Percentiles rank a stretch among this genome's conserved stretches.
phyloP scores from a whole-genome alignment of 2,888 invertebrate species.

The Drosophila barbarae region DNA sequence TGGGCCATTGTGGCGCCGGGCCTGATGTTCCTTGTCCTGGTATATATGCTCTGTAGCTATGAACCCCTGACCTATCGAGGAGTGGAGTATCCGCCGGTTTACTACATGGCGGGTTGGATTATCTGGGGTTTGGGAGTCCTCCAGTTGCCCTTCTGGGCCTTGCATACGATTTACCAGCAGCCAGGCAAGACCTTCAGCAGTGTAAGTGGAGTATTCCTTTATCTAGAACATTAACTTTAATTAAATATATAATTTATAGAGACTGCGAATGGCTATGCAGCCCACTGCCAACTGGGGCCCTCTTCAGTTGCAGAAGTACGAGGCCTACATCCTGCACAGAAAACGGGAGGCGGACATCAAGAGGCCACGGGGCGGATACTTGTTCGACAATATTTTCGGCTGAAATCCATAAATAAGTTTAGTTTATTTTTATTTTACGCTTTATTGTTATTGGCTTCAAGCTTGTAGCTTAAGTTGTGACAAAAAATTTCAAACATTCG shows the following conservation, averaged over 20 bases:
- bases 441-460: slow-evolving; percentile 56
- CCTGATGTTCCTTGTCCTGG: slow-evolving; percentile 85
- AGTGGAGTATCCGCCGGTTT: slow-evolving; percentile 82
- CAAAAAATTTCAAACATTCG: slow-evolving; percentile 49
- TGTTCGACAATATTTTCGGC: slow-evolving; percentile 76
- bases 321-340: slow-evolving; percentile 79
- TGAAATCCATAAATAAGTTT: slow-evolving; percentile 34
- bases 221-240: too few relatives aligned
- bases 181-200: slow-evolving; percentile 53
- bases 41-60: slow-evolving; percentile 85
- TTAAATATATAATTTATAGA: slow-evolving; percentile 61
- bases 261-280: slow-evolving; percentile 69
- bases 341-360: slow-evolving; percentile 26
- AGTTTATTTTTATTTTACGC: slow-evolving; percentile 41
- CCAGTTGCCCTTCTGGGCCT: slow-evolving; percentile 80
- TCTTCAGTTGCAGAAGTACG: slow-evolving; percentile 76
- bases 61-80: slow-evolving; percentile 83
- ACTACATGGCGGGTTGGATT: slow-evolving; percentile 81
- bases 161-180: slow-evolving; percentile 75
- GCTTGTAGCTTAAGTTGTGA: slow-evolving; percentile 52
- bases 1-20: slow-evolving; percentile 88
- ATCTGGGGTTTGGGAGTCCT: slow-evolving; percentile 80
- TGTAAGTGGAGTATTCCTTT: slow-evolving; percentile 32
- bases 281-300: slow-evolving; percentile 78
- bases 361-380: slow-evolving; percentile 42